Conservation (phyloP, 2,797 vertebrate genomes). For the Todus mexicanus region DNA sequence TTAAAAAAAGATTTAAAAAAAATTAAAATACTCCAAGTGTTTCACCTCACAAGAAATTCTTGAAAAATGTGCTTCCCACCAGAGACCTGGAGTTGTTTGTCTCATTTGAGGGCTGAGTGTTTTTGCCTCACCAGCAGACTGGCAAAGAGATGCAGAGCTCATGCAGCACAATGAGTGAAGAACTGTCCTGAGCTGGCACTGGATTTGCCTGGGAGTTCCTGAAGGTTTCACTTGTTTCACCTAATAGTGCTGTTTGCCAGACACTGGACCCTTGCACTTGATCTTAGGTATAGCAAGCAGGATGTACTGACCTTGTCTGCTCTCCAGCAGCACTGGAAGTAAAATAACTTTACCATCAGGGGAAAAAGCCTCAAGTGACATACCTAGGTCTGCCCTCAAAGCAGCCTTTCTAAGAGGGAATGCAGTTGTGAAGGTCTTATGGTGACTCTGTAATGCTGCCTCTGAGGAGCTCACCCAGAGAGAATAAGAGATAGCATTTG, state of each 20-base stretch:
- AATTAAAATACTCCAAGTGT: background rate
- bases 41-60: conserved; percentile 42
- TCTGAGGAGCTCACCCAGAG: background rate
- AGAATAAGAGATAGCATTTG: background rate
- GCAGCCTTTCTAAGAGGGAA: background rate
- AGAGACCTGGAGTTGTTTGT: background rate
- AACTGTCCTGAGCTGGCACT: background rate
- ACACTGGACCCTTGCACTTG: background rate
- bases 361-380: background rate
- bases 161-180: background rate
- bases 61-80: conserved; percentile 22
- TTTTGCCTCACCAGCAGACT: background rate
- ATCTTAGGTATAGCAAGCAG: background rate
- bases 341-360: background rate
- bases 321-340: background rate
- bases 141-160: background rate
- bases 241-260: background rate
- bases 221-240: background rate
- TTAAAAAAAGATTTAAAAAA: background rate
- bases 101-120: background rate
- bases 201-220: background rate
- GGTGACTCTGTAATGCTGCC: background rate
- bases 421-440: background rate
- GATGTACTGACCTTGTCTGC: background rate
- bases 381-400: background rate